Conservation (phyloP, 1,140 invertebrate genomes). For the Aricia agestis region DNA sequence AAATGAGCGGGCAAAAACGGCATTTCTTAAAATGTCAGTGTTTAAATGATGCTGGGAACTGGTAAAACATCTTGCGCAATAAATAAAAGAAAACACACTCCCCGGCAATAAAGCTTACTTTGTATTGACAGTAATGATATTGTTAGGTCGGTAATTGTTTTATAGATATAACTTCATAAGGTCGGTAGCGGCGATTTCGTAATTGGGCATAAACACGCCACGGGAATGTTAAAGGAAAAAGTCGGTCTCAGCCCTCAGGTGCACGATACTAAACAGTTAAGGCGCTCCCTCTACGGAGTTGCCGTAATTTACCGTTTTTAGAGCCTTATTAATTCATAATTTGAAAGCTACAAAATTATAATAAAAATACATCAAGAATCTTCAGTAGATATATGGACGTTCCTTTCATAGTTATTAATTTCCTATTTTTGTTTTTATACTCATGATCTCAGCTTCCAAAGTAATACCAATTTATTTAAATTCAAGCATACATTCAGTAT, state of each 20-base stretch:
- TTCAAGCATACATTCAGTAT: no score
- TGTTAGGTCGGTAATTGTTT: conserved; percentile 49
- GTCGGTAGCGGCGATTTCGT: conserved; percentile 52
- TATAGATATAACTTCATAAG: conserved; percentile 55
- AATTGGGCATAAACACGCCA: conserved; percentile 49
- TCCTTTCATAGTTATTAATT: no score
- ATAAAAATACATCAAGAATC: no score
- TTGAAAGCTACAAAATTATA: no score
- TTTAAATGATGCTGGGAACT: conserved; percentile 46
- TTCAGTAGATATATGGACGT: no score
- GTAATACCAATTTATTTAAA: no score
- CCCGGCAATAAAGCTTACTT: conserved; percentile 31
- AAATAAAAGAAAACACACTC: conserved; percentile 22
- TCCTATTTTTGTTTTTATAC: no score
- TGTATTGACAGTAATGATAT: conserved; percentile 25
- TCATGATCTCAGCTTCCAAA: no score
- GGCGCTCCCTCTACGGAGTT: no score
- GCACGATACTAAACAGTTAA: conserved; percentile 30
- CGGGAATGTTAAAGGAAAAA: conserved; percentile 35
- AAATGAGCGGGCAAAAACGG: conserved; percentile 48
- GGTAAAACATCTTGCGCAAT: conserved; percentile 28
- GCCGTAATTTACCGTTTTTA: no score
- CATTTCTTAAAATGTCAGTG: conserved; percentile 59
- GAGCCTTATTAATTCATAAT: no score
- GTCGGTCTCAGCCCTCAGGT: neutral